These are phyloP conservation scores for Alloscopus bannaensis DNA, from an alignment of 2,888 invertebrate species.

Conservation along the genomic window DNA sequence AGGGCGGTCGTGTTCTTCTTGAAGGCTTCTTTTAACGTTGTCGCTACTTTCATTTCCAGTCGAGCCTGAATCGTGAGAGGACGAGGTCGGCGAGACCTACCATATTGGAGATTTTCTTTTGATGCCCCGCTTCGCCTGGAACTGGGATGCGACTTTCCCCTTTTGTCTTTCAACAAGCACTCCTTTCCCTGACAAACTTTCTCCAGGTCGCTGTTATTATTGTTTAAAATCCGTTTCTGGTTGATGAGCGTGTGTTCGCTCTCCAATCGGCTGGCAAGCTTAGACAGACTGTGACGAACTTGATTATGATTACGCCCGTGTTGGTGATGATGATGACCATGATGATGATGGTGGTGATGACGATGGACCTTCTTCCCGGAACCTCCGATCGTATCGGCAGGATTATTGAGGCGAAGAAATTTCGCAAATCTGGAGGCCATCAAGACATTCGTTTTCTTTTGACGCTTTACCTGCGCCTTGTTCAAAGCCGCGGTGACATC, in stretches of 20 bases:
- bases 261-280: no score
- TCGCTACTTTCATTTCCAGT: slow-evolving; percentile 20
- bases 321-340: neutral
- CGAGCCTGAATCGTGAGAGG: neutral
- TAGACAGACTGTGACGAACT: neutral
- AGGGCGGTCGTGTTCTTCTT: slow-evolving; percentile 11
- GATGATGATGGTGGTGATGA: slow-evolving; percentile 14
- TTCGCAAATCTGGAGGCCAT: slow-evolving; percentile 31
- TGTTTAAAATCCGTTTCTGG: neutral
- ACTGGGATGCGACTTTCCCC: no score
- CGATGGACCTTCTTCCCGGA: slow-evolving; percentile 33
- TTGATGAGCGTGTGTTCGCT: no score
- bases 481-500: neutral
- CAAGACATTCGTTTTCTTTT: slow-evolving; percentile 4
- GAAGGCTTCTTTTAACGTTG: neutral
- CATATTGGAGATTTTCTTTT: no score
- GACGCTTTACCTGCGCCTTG: slow-evolving; percentile 1
- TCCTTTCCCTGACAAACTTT: neutral
- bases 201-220: no score
- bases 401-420: slow-evolving; percentile 28
- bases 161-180: neutral
- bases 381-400: no score
- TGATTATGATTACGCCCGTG: neutral
- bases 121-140: no score
- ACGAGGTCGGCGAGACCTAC: no score